Conservation (phyloP, 2,797 vertebrate genomes). For the Allochrocebus solatus region DNA sequence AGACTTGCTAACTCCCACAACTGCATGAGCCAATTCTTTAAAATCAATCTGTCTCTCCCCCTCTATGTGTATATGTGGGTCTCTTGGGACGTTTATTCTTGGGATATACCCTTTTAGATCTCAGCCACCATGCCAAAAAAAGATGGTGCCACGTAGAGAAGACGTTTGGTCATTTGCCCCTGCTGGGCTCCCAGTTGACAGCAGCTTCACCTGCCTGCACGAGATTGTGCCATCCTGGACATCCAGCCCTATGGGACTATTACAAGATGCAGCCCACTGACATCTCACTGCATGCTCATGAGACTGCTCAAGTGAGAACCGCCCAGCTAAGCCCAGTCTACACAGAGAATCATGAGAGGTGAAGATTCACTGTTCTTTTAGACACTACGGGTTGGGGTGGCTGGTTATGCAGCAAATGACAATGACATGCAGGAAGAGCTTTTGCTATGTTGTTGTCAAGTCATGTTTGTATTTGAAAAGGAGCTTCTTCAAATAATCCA, state of each 20-base stretch:
- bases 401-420: background rate
- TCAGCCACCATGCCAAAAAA: background rate
- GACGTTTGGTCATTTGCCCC: accelerated
- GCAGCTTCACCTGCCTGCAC: accelerated
- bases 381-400: background rate
- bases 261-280: background rate
- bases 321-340: background rate
- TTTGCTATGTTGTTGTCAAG: background rate
- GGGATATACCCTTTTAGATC: background rate
- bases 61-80: background rate
- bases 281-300: background rate
- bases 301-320: background rate
- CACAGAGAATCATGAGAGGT: background rate
- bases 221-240: accelerated
- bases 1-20: background rate
- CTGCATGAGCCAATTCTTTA: background rate
- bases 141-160: accelerated
- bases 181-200: background rate
- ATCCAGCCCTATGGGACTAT: background rate
- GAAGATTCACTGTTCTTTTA: background rate
- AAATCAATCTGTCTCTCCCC: background rate
- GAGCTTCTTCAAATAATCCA: background rate
- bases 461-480: background rate
- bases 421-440: background rate
- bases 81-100: background rate